Base-by-base conservation (phyloP, 2,888 invertebrate species). In the Clusia tigrina region DNA sequence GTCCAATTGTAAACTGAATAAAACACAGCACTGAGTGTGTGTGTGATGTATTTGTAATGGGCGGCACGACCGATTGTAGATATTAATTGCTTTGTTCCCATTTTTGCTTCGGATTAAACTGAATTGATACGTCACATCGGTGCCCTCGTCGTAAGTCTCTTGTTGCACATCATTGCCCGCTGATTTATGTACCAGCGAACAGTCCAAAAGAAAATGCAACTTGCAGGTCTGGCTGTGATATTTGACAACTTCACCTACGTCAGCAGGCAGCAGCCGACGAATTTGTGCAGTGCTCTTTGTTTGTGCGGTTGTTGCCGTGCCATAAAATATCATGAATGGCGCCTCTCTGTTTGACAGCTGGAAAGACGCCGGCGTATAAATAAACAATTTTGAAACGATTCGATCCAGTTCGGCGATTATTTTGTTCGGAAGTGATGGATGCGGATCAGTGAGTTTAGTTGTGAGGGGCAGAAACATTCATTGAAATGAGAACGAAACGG, bases 131-230 rank as follows among this genome's bases (percentile, higher is more conserved):
- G 42, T 15, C 42, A 15, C 42, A n/a, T n/a, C n/a, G 9, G 42
- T 42, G 42, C n/a, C 9, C n/a, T 15, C 3, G 3, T 42, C 15
- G n/a, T 42, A 3, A 10, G 3, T 42, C 42, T 9, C 25, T 32
- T 63, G 62, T 62, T 64, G 62, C 57, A 56, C 63, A 67, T 60
- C 65, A 63, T 62, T 67, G 62, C 61, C 62, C 63, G 63, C 55
- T 65, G 67, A 67, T 67, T 67, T 65, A 67, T 63, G 54, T 42
- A 42, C 42, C 6, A 32, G 32, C 32, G 12, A 32, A 6, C 32
- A 12, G 12, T 32, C 32, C 32, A 12, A 32, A 32, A 32, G 12
- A 32, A 32, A 32, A 32, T 9, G 6, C 6, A 32, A 32, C 32
- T 32, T 32, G 32, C 12, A 6, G 32, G 12, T 32, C 42, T 42